Conservation (phyloP, 1,140 invertebrate genomes). For the Apis florea region DNA sequence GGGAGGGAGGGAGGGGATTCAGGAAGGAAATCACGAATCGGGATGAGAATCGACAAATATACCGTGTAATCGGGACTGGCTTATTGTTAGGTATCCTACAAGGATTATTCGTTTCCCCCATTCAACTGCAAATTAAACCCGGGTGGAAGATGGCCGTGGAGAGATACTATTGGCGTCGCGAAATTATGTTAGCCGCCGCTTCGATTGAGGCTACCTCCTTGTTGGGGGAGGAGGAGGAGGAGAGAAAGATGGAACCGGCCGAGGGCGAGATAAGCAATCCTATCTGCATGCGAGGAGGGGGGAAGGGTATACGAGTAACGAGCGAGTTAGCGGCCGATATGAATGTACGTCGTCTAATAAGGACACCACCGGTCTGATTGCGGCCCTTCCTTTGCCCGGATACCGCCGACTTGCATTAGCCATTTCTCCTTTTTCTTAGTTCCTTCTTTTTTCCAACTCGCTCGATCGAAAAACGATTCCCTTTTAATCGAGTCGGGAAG, state of each 20-base stretch:
- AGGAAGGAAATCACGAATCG: no score
- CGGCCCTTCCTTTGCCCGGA: constrained; percentile 18
- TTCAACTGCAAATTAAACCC: neutral
- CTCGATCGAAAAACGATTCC: neutral
- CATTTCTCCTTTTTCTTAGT: constrained; percentile 12
- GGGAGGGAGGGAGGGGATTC: no score
- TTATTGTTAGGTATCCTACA: neutral
- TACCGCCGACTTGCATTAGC: constrained; percentile 34
- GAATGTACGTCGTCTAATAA: constrained; percentile 43
- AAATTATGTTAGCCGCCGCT: constrained; percentile 20
- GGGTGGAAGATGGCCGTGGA: neutral
- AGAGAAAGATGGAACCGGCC: constrained; percentile 16
- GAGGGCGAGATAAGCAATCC: constrained; percentile 33
- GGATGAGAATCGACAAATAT: neutral
- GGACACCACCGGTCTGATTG: constrained; percentile 38
- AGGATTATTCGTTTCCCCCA: no score
- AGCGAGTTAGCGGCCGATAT: constrained; percentile 29
- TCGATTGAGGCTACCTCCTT: constrained; percentile 17
- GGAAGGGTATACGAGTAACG: constrained; percentile 30
- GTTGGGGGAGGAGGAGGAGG: neutral
- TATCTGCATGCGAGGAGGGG: constrained; percentile 21
- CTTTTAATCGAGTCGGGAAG: constrained; percentile 9
- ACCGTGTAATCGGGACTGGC: neutral
- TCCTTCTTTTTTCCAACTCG: no score
- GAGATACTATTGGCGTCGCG: constrained; percentile 11